phyloP scores from a whole-genome alignment of 2,888 invertebrate species.

The Steromphala cineraria region DNA sequence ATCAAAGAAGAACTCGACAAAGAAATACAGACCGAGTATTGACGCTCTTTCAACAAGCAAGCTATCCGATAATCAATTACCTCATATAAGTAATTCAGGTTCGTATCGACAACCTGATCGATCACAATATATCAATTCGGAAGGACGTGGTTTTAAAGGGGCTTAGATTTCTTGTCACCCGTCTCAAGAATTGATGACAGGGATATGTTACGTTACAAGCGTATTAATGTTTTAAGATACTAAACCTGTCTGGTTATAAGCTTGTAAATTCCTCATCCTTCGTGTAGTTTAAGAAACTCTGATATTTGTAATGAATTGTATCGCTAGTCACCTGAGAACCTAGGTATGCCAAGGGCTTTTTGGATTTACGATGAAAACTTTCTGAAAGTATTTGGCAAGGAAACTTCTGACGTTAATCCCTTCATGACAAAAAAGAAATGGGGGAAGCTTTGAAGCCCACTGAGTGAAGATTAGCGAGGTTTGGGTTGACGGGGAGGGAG shows the following conservation, averaged over 20 bases:
- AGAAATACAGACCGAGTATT: not conserved
- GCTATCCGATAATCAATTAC: not conserved
- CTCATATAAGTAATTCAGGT: not conserved
- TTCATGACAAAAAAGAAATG: not conserved
- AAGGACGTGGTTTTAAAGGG: not conserved
- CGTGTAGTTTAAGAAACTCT: not conserved
- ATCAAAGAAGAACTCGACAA: too few species aligned
- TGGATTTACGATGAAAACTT: not conserved
- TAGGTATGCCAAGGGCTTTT: constrained; percentile 1
- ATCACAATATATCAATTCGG: not conserved
- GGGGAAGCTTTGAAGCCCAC: constrained; percentile 4
- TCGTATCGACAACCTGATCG: not conserved
- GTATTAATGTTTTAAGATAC: not conserved
- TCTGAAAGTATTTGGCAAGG: constrained; percentile 5
- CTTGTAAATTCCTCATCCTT: not conserved
- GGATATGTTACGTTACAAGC: not conserved
- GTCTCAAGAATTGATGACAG: not conserved
- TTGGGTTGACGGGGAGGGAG: not conserved
- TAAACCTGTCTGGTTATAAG: not conserved
- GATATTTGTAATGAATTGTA: not conserved
- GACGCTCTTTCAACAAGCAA: not conserved
- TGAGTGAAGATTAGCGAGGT: not conserved
- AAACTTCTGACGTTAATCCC: not conserved
- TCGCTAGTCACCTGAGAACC: not conserved
- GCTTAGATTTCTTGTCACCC: not conserved